These are phyloP conservation scores for Stegostoma tigrinum DNA, from an alignment of 2,113 vertebrate genomes.

Conservation along the genomic window DNA sequence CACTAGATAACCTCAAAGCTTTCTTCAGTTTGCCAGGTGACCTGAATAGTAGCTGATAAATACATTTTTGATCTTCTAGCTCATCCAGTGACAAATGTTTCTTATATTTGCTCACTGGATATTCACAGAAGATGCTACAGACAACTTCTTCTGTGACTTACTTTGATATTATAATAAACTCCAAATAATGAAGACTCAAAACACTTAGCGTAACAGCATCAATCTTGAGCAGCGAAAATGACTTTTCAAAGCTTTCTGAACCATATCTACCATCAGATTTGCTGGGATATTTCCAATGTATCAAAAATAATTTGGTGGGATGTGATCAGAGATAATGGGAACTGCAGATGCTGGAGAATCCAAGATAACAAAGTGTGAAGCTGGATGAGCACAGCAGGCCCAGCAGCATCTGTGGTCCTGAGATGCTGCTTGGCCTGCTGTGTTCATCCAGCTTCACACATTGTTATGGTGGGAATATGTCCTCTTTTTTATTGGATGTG, in stretches of 20 bases:
- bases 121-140: neutral
- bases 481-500: neutral
- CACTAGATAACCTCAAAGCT: conserved; percentile 20
- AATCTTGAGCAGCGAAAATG: neutral
- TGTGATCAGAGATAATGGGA: too few relatives aligned
- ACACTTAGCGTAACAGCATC: neutral
- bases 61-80: conserved; percentile 10
- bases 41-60: conserved; percentile 19
- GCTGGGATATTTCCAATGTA: neutral
- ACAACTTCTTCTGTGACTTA: neutral
- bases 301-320: neutral
- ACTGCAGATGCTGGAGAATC: too few relatives aligned
- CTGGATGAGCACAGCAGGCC: too few relatives aligned
- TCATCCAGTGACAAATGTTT: neutral
- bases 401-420: too few relatives aligned
- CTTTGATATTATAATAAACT: neutral
- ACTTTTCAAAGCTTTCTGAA: neutral
- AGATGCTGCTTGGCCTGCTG: too few relatives aligned
- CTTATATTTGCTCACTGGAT: neutral
- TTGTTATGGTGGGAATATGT: neutral
- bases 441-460: too few relatives aligned
- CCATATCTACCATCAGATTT: neutral
- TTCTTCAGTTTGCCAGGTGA: neutral
- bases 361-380: too few relatives aligned
- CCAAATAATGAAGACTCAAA: neutral